Base-by-base conservation (phyloP, 2,888 invertebrate species). In the Saturnia pavonia region DNA sequence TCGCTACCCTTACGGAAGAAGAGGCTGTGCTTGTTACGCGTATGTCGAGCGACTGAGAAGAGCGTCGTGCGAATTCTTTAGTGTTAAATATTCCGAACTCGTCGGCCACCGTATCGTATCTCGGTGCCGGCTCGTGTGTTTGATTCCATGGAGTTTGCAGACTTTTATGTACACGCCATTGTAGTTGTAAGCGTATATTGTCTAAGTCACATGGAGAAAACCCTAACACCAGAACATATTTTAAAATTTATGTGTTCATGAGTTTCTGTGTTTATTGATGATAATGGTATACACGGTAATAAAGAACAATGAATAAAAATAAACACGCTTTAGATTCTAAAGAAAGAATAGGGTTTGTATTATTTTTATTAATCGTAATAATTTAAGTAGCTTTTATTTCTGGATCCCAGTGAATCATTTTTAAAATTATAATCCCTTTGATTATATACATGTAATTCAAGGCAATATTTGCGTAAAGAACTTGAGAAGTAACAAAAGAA, bases 71-170 rank as follows among this genome's bases (percentile, higher is more conserved):
- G 85, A 76, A 85, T 76, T 83, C 80, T 86, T 85, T 88, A 87
- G 90, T 91, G 91, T 91, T 92, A 93, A 90, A 93, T 91, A 91
- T 91, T 82, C 89, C 86, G 85, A 86, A 83, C 87, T 85, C 90
- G 86, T 87, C 87, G 86, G 83, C 88, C 87, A 85, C 80, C 80
- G 82, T 85, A 85, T 87, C 88, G 82, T 85, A 87, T 87, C 87
- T 86, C 86, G 84, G 84, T 85, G 85, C 86, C 86, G 87, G 83
- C 81, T 81, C 85, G 82, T 86, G 80, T 80, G 82, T 82, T 85
- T 80, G 76, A 81, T 82, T 83, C 78, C 77, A 75, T 80, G 74
- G 79, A 83, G 78, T 83, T 87, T 83, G 77, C 80, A 82, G 80
- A 85, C 65, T 65, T 65, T 65, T 65, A 65, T 65, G 65, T 65